These are phyloP conservation scores for Alitta virens DNA, from an alignment of 2,888 invertebrate species.

Conservation along the genomic window DNA sequence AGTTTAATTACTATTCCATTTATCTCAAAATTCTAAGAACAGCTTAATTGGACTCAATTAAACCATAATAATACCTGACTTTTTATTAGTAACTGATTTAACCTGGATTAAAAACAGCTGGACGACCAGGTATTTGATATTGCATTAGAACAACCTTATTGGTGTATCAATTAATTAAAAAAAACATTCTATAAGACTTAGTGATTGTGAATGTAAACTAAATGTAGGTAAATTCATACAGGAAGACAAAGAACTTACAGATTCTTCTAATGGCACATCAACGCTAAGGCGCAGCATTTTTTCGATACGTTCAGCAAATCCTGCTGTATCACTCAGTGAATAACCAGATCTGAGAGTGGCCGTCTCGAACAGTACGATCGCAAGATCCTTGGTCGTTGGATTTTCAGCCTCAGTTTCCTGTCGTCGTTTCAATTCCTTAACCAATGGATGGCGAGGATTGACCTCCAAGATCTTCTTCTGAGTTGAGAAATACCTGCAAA, in stretches of 20 bases:
- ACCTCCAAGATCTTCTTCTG: conserved; percentile 92
- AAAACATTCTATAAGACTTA: too few relatives aligned
- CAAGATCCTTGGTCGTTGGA: conserved; percentile 76
- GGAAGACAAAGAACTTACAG: conserved; percentile 48
- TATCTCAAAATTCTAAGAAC: too few relatives aligned
- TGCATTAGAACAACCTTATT: too few relatives aligned
- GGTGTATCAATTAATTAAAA: too few relatives aligned
- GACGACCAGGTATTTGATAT: too few relatives aligned
- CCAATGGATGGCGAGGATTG: conserved; percentile 94
- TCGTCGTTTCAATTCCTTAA: conserved; percentile 83
- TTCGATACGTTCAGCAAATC: conserved; percentile 89
- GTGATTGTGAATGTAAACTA: too few relatives aligned
- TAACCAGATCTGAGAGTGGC: conserved; percentile 94
- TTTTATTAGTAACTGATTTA: too few relatives aligned
- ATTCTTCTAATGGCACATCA: conserved; percentile 66
- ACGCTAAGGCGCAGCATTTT: conserved; percentile 70
- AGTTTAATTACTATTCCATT: too few relatives aligned
- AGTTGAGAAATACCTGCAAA: conserved; percentile 49
- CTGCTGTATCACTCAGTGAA: conserved; percentile 79
- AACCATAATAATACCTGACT: too few relatives aligned
- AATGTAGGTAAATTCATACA: neutral
- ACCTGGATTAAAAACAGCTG: too few relatives aligned
- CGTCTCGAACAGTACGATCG: conserved; percentile 70
- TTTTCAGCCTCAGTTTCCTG: conserved; percentile 75
- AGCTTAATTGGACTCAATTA: too few relatives aligned